phyloP scores from a whole-genome alignment of 2,888 invertebrate genomes.

The Lasioglossum calceatum region DNA sequence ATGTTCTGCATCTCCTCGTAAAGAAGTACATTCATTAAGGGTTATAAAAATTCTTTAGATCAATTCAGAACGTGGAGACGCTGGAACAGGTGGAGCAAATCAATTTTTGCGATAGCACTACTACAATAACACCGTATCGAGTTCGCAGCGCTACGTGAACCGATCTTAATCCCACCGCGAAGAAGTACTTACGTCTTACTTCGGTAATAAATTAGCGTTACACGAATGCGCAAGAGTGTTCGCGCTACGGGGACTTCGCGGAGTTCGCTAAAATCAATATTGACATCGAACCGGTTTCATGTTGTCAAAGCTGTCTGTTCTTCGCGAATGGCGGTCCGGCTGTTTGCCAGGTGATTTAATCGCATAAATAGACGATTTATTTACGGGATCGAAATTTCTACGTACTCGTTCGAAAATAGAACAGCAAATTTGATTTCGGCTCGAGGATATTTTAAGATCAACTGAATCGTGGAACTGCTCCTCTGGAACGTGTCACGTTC shows the following conservation, averaged over 20 bases:
- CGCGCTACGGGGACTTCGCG: not conserved
- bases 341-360: not conserved
- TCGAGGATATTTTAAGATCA: not conserved
- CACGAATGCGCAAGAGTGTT: not conserved
- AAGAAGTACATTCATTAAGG: too few species aligned
- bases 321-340: not conserved
- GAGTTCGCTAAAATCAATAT: conserved; percentile 3
- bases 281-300: conserved; percentile 3
- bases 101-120: not conserved
- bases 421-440: not conserved
- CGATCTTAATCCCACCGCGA: not conserved
- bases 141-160: not conserved
- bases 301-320: not conserved
- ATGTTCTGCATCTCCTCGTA: too few species aligned
- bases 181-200: not conserved
- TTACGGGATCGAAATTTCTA: not conserved
- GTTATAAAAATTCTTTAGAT: not conserved
- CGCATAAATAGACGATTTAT: not conserved
- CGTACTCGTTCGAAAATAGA: not conserved
- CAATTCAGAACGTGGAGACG: not conserved
- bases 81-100: not conserved
- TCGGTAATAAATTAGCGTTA: conserved; percentile 8
- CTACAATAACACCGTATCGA: not conserved
- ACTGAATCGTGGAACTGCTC: not conserved
- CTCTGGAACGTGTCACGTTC: not conserved